Evolutionary conservation across 2,113 vertebrate species (phyloP).

Genomic region (Grammomys dolichurus): DNA sequence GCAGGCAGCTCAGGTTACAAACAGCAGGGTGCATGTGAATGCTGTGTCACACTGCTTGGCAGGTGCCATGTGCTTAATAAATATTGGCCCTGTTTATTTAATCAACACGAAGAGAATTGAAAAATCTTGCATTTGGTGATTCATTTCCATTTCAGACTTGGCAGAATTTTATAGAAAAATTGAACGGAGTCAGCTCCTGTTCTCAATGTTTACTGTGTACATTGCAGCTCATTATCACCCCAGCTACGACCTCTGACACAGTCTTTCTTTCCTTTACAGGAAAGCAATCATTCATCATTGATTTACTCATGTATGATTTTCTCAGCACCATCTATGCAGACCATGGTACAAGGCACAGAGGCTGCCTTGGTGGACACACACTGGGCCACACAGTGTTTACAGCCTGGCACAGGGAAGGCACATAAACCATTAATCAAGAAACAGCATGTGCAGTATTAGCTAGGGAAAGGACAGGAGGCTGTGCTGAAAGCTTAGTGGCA

Average conservation of each 20-base stretch:
- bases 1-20: neutral
- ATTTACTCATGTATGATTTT: neutral
- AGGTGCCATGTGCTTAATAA: neutral
- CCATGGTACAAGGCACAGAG: neutral
- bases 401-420: neutral
- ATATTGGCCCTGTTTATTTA: neutral
- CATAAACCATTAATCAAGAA: neutral
- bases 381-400: neutral
- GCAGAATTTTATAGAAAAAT: neutral
- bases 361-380: neutral
- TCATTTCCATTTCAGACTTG: constrained; percentile 16
- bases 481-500: neutral
- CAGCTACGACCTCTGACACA: neutral
- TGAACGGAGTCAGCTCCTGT: neutral
- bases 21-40: fast-evolving
- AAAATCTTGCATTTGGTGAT: neutral
- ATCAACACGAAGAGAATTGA: neutral
- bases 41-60: neutral
- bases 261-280: neutral
- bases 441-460: neutral
- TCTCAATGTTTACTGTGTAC: neutral
- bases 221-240: neutral
- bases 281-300: neutral
- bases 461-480: neutral
- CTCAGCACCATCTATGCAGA: neutral